Percentiles rank a stretch among this genome's conserved stretches.
These are phyloP conservation scores for Circaetus gallicus DNA, from an alignment of 2,113 vertebrate genomes.

Conservation along the genomic window DNA sequence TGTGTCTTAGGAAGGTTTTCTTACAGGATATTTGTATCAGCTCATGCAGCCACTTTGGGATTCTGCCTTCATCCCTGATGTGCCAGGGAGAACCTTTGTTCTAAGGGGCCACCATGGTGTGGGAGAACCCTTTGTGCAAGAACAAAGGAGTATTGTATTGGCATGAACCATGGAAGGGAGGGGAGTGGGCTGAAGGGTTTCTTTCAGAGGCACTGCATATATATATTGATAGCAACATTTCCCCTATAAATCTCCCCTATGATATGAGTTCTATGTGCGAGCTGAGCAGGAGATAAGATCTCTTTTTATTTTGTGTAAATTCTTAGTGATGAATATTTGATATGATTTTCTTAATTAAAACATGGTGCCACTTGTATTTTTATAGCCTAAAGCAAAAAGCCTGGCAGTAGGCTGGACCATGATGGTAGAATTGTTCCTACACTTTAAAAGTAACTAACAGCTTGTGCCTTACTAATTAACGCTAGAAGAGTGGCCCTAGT, in stretches of 20 bases:
- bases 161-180: not conserved
- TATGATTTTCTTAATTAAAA: not conserved
- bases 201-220: not conserved
- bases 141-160: slow-evolving; percentile 34
- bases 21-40: not conserved
- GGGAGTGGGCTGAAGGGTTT: not conserved
- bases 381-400: not conserved
- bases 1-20: not conserved
- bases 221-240: not conserved
- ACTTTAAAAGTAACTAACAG: not conserved
- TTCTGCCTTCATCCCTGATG: not conserved
- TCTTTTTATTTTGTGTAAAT: not conserved
- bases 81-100: slow-evolving; percentile 24
- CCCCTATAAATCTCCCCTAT: not conserved
- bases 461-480: not conserved
- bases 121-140: slow-evolving; percentile 27
- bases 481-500: not conserved
- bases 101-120: not conserved
- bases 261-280: not conserved
- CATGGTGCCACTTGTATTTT: not conserved
- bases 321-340: not conserved
- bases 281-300: not conserved
- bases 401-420: not conserved
- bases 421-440: not conserved
- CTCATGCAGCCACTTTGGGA: not conserved